These are phyloP conservation scores for Drosophila aff. DNA, from an alignment of 1,140 invertebrate species.

Conservation along the genomic window DNA sequence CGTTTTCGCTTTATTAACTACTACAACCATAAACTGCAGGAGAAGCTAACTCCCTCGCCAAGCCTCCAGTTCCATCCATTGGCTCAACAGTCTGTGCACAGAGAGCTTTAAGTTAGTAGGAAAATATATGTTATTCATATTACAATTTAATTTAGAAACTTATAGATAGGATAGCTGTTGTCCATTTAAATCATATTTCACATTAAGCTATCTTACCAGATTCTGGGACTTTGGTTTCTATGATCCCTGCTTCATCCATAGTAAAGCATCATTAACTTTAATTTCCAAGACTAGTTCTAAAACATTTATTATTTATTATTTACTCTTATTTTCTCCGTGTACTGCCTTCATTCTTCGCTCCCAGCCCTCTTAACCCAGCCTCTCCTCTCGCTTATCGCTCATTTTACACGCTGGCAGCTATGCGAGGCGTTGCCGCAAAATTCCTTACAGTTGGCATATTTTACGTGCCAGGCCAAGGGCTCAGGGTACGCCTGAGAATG, in stretches of 20 bases:
- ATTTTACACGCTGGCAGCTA: slow-evolving; percentile 79
- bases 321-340: slow-evolving; percentile 4
- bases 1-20: slow-evolving; percentile 75
- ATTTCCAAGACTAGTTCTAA: not conserved
- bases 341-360: slow-evolving; percentile 4
- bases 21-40: slow-evolving; percentile 72
- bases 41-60: slow-evolving; percentile 11
- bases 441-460: slow-evolving; percentile 76
- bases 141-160: not conserved
- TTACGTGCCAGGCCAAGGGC: slow-evolving; percentile 65
- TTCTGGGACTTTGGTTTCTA: not conserved
- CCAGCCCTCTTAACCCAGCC: not conserved
- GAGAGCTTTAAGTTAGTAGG: not conserved
- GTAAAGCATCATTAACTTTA: not conserved
- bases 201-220: not conserved
- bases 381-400: slow-evolving; percentile 68
- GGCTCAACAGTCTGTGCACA: slow-evolving; percentile 18
- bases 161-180: not conserved
- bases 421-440: slow-evolving; percentile 75
- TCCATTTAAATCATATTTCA: not conserved
- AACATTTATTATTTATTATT: not conserved
- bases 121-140: not conserved
- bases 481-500: slow-evolving; percentile 38
- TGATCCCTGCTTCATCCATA: not conserved
- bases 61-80: slow-evolving; percentile 3